Conservation (phyloP, 2,888 invertebrate species). For the Acrobasis consociella region DNA sequence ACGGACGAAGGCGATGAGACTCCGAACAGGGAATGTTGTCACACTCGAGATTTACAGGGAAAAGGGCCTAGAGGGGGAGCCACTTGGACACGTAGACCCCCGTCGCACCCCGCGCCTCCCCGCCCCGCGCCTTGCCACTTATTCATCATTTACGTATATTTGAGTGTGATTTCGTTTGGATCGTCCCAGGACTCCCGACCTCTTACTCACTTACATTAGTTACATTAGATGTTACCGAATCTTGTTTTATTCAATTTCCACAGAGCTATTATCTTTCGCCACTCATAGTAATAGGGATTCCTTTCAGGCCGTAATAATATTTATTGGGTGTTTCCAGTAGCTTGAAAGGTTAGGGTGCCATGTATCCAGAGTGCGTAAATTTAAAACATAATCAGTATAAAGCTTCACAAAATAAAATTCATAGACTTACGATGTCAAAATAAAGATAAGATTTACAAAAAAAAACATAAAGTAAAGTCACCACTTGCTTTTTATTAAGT, state of each 20-base stretch:
- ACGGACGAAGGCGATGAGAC: constrained; percentile 48
- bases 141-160: constrained; percentile 78
- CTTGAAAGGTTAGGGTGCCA: constrained; percentile 43
- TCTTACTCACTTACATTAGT: constrained; percentile 71
- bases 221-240: constrained; percentile 68
- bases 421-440: too few relatives aligned
- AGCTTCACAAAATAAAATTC: too few relatives aligned
- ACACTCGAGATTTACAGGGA: constrained; percentile 68
- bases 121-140: constrained; percentile 56
- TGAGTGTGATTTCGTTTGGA: constrained; percentile 78
- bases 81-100: constrained; percentile 74
- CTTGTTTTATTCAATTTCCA: constrained; percentile 71
- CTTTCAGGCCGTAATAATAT: constrained; percentile 57
- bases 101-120: constrained; percentile 46
- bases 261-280: constrained; percentile 66
- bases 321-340: constrained; percentile 45
- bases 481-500: too few relatives aligned
- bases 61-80: constrained; percentile 49
- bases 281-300: constrained; percentile 62
- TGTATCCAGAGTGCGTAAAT: constrained; percentile 18
- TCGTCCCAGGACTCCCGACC: constrained; percentile 61
- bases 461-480: too few relatives aligned
- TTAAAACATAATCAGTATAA: too few relatives aligned
- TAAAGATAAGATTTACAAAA: too few relatives aligned
- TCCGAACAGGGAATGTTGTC: constrained; percentile 59